phyloP scores from a whole-genome alignment of 2,113 vertebrate species.

The Coptodon bakossiorum region DNA sequence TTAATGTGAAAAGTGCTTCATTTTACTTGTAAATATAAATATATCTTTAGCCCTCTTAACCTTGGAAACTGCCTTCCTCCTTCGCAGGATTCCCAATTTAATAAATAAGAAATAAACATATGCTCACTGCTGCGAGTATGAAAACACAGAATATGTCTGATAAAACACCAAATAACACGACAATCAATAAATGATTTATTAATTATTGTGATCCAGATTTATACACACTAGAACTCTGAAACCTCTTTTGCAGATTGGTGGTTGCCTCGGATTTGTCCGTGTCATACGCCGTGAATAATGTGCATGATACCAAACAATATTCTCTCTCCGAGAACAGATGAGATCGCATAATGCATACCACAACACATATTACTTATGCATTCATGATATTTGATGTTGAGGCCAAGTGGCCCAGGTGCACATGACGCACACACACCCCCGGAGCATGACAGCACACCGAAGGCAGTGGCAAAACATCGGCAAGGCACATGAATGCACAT shows the following conservation, averaged over 20 bases:
- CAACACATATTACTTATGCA: conserved; percentile 3
- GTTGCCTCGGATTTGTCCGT: not conserved
- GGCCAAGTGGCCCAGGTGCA: not conserved
- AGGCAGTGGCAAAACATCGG: not conserved
- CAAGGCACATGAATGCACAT: not conserved
- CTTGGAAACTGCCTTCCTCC: not conserved
- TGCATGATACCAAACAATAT: not conserved
- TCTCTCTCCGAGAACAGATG: not conserved
- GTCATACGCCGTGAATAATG: not conserved
- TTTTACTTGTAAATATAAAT: not conserved
- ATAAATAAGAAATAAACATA: not conserved
- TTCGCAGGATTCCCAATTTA: not conserved
- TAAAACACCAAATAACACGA: not conserved
- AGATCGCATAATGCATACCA: not conserved
- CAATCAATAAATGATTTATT: not conserved
- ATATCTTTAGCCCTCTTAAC: not conserved
- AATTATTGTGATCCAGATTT: not conserved
- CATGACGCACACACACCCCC: not conserved
- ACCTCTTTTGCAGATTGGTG: not conserved
- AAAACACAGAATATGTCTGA: not conserved
- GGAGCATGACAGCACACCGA: not conserved
- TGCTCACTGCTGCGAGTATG: not conserved
- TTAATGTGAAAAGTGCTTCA: not conserved
- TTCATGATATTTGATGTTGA: conserved; percentile 21
- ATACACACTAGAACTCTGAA: not conserved